Conservation (phyloP, 1,140 invertebrate genomes). For the Bombus superbus region DNA sequence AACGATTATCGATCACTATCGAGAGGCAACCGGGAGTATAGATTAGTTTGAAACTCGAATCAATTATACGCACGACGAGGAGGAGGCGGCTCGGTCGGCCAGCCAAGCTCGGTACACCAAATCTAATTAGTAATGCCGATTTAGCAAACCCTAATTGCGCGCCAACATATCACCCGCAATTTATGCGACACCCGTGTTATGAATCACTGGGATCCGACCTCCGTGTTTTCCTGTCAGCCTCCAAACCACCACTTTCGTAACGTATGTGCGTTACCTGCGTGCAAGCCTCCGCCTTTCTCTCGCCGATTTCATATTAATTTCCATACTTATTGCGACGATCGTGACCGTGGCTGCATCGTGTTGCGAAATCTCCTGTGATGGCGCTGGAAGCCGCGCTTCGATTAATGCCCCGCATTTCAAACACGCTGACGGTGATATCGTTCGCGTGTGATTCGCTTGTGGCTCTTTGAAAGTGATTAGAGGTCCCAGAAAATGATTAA, state of each 20-base stretch:
- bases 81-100: slow-evolving; percentile 42
- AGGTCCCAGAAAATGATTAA: background rate
- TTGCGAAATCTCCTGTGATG: background rate
- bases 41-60: slow-evolving; percentile 77
- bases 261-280: slow-evolving; percentile 19
- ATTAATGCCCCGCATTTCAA: background rate
- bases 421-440: background rate
- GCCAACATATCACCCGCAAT: slow-evolving; percentile 72
- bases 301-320: slow-evolving; percentile 63
- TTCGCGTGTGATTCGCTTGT: background rate
- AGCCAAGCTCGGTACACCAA: slow-evolving; percentile 63
- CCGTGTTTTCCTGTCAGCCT: slow-evolving; percentile 58
- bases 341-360: background rate
- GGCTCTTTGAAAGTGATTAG: too few relatives aligned
- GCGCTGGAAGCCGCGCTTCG: background rate
- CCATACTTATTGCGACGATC: slow-evolving; percentile 58
- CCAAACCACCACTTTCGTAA: background rate
- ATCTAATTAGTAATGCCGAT: slow-evolving; percentile 78
- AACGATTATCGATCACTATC: slow-evolving; percentile 68
- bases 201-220: slow-evolving; percentile 57
- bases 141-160: slow-evolving; percentile 76
- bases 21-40: slow-evolving; percentile 42
- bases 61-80: slow-evolving; percentile 67
- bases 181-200: slow-evolving; percentile 71
- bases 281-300: background rate